Percentiles rank a stretch among this genome's conserved stretches.
Evolutionary conservation across 2,888 invertebrate species (phyloP).

Genomic region (Lepas anatifera): DNA sequence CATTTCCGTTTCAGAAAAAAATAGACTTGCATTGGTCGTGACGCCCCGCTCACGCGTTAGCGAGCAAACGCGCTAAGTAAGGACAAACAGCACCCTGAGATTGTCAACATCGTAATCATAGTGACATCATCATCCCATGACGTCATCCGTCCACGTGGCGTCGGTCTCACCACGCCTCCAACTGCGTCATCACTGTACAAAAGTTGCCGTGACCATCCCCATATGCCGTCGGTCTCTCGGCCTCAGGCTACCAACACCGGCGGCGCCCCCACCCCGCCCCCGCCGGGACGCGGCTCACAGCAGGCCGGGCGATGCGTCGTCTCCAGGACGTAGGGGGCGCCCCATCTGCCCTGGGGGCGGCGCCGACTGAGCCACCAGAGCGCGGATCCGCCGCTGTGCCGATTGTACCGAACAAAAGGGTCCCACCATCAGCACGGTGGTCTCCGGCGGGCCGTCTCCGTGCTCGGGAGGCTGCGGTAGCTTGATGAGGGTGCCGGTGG

Average conservation of each 20-base stretch:
- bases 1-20: no score
- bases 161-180: no score
- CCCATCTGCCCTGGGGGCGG: slow-evolving; percentile 29
- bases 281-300: not conserved
- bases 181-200: no score
- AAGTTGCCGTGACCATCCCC: no score
- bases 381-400: slow-evolving; percentile 81
- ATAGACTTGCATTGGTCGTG: no score
- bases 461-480: slow-evolving; percentile 43
- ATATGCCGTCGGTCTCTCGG: no score
- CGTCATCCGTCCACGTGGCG: no score
- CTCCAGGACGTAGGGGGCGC: not conserved
- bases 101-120: not conserved
- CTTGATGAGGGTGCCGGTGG: slow-evolving; percentile 89
- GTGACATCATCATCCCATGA: no score
- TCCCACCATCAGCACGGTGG: slow-evolving; percentile 78
- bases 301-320: not conserved
- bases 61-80: not conserved
- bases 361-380: slow-evolving; percentile 44
- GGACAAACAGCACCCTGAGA: slow-evolving; percentile 11
- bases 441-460: slow-evolving; percentile 60
- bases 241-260: no score
- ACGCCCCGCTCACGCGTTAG: no score
- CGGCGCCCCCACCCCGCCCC: no score
- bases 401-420: slow-evolving; percentile 92